Conservation (phyloP, 2,888 invertebrate species). For the Ceriagrion tenellum region DNA sequence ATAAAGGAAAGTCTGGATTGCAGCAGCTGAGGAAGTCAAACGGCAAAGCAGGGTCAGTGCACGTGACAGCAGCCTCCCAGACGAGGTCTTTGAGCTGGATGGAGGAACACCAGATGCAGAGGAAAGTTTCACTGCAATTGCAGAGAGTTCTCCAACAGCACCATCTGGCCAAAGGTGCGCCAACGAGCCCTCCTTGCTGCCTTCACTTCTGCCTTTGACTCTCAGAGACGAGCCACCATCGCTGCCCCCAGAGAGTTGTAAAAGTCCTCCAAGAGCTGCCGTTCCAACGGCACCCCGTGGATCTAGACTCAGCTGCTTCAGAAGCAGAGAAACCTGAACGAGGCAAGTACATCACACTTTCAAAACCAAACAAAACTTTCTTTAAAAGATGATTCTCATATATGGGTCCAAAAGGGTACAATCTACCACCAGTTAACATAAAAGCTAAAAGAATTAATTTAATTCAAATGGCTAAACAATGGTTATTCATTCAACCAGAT, state of each 20-base stretch:
- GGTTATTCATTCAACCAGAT: too few species aligned
- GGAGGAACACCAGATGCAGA: constrained; percentile 68
- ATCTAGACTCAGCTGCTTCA: constrained; percentile 85
- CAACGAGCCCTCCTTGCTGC: constrained; percentile 33
- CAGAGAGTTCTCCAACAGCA: constrained; percentile 78
- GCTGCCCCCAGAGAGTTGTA: constrained; percentile 40
- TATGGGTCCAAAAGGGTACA: too few species aligned
- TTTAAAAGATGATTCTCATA: too few species aligned
- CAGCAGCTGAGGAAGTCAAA: constrained; percentile 83
- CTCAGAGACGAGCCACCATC: neutral
- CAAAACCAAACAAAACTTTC: neutral
- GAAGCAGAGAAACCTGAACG: constrained; percentile 80
- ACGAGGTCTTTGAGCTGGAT: constrained; percentile 68
- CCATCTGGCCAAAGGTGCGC: constrained; percentile 89
- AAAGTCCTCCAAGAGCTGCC: constrained; percentile 30
- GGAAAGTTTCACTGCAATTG: constrained; percentile 72
- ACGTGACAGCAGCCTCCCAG: constrained; percentile 77
- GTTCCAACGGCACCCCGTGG: constrained; percentile 82
- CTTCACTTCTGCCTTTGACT: neutral
- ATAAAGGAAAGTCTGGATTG: constrained; percentile 81
- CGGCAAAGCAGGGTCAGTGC: constrained; percentile 81
- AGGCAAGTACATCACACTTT: too few species aligned
- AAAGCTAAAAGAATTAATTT: too few species aligned
- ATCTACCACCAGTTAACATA: too few species aligned
- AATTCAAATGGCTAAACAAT: too few species aligned